Evolutionary conservation across 2,888 invertebrate species (phyloP), one percentile per base, ranked within the genome.

Genomic region (Pheosia gnoma): DNA sequence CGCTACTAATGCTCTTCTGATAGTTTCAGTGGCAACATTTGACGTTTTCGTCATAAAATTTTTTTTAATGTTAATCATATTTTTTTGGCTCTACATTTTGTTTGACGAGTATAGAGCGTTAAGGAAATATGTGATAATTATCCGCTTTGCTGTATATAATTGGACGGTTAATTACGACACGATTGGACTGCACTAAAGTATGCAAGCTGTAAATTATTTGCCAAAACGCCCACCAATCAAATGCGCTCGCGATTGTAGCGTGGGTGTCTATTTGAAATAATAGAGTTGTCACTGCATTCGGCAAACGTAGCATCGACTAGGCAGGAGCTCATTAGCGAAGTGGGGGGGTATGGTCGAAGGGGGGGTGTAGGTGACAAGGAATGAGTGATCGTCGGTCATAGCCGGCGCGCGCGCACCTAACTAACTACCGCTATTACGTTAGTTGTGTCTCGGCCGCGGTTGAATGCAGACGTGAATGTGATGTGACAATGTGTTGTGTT

Each of bases 301-400:
- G 67, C 74, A 68, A 68, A 70, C 67, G 66, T 74, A 70, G 71
- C 71, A 71, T 62, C 73, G 79, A 75, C 77, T 74, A 67, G 73
- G 79, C 85, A 81, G 89, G 89, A 89, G 84, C 88, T 91, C 91
- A 88, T 91, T 91, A 91, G 86, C 83, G 80, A 71, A 75, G 67
- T 68, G 67, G 57, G 67, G 57, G 61, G 69, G 61, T 74, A 57
- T 58, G 67, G 63, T 76, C 61, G 63, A 71, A 74, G 74, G 78
- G 75, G 77, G 75, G 74, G 78, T 72, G 72, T 84, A 87, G 82
- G 86, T 87, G 87, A 87, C 88, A 77, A 80, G 86, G 90, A 89
- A 90, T 90, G 91, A 91, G 83, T 86, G 91, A 90, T 92, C 88
- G 88, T 77, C 83, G 84, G 86, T 87, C 87, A 85, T 81, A 83